Percentiles rank a stretch among this genome's conserved stretches.
Evolutionary conservation across 2,888 invertebrate species (phyloP).

Genomic region (Atrina japonica): DNA sequence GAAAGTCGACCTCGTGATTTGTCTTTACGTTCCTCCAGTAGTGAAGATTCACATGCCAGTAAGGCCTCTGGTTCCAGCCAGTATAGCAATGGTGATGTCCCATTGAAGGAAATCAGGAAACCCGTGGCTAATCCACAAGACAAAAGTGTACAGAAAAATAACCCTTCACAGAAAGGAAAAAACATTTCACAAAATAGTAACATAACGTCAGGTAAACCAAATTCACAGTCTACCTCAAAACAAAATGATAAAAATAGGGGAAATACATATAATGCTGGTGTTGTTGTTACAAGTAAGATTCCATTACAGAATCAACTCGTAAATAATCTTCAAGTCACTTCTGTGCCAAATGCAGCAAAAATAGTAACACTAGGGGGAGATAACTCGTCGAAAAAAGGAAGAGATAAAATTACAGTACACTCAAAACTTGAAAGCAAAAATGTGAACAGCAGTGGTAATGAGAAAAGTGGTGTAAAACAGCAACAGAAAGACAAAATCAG

Average conservation of each 20-base stretch:
- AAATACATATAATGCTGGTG: too few species aligned
- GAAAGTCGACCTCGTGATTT: conserved; percentile 73
- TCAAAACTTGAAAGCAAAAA: conserved; percentile 10
- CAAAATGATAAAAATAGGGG: too few species aligned
- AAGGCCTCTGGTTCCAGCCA: conserved; percentile 21
- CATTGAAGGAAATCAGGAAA: conserved; percentile 14
- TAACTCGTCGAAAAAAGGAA: conserved; percentile 12
- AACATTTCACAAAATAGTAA: too few species aligned
- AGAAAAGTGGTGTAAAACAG: too few species aligned
- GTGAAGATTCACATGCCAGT: conserved; percentile 46
- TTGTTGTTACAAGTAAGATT: neutral
- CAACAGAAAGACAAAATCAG: too few species aligned
- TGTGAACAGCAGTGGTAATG: neutral
- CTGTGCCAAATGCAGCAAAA: neutral
- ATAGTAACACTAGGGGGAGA: neutral
- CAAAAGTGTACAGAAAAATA: too few species aligned
- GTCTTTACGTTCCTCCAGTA: conserved; percentile 59
- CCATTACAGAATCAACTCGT: neutral
- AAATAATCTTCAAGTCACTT: conserved; percentile 1
- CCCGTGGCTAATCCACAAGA: conserved; percentile 21
- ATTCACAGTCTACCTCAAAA: too few species aligned
- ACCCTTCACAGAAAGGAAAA: too few species aligned
- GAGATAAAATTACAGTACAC: conserved; percentile 17
- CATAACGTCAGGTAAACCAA: too few species aligned
- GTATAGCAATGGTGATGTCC: conserved; percentile 8